phyloP scores from a whole-genome alignment of 2,113 vertebrate species.

The Anolis sagrei region DNA sequence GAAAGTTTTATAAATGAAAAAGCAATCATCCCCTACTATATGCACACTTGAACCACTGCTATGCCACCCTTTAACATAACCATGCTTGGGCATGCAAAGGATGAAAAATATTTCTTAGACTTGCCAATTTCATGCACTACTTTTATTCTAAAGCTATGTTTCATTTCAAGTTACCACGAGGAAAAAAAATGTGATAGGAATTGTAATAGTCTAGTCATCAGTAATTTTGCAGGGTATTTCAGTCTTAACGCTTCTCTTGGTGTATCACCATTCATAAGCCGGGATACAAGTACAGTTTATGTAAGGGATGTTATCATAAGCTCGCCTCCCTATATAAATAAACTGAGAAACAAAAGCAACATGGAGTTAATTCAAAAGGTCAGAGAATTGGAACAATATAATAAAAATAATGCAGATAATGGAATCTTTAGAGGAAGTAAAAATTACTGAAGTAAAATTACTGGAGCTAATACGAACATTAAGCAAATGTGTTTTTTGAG shows the following conservation, averaged over 20 bases:
- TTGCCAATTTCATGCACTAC: not conserved
- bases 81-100: not conserved
- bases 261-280: not conserved
- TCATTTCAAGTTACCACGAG: not conserved
- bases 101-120: not conserved
- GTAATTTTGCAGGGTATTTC: not conserved
- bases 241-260: not conserved
- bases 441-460: not conserved
- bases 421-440: not conserved
- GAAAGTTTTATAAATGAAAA: not conserved
- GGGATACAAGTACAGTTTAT: not conserved
- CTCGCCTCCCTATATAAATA: not conserved
- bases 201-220: conserved; percentile 2
- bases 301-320: not conserved
- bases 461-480: not conserved
- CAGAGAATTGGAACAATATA: conserved; percentile 11
- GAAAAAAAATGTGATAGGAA: not conserved
- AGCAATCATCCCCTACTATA: not conserved
- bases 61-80: not conserved
- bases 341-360: not conserved
- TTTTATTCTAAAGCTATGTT: conserved; percentile 15
- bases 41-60: not conserved
- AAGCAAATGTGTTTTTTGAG: not conserved
- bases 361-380: conserved; percentile 1
- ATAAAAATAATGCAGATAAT: conserved; percentile 14